Evolutionary conservation across 2,888 invertebrate genomes (phyloP).

Genomic region (Acleris emargana): DNA sequence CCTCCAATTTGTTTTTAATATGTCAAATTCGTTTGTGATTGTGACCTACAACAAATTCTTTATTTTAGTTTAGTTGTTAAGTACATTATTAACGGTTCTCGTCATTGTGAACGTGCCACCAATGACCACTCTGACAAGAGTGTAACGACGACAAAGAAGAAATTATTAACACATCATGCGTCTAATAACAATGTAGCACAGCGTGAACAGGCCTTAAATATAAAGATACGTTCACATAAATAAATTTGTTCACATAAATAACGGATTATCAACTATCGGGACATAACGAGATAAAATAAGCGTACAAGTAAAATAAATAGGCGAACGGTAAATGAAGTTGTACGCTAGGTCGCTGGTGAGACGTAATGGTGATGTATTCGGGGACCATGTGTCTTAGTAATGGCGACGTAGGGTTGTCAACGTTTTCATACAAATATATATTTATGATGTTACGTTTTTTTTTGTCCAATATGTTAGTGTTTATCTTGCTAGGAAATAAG

Average conservation of each 20-base stretch:
- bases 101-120: too few relatives aligned
- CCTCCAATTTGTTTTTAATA: too few relatives aligned
- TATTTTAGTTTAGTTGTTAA: too few relatives aligned
- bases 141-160: too few relatives aligned
- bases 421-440: constrained; percentile 49
- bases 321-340: constrained; percentile 74
- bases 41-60: too few relatives aligned
- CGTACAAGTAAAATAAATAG: constrained; percentile 73
- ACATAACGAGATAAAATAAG: constrained; percentile 63
- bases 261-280: constrained; percentile 79
- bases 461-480: too few relatives aligned
- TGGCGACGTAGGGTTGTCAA: constrained; percentile 43
- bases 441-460: constrained; percentile 41
- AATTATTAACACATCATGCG: not conserved
- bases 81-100: not conserved
- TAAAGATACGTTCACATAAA: constrained; percentile 34
- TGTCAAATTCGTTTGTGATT: too few relatives aligned
- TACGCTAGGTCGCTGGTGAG: constrained; percentile 47
- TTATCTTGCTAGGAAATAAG: too few relatives aligned
- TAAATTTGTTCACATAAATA: constrained; percentile 66
- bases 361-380: constrained; percentile 40
- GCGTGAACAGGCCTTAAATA: constrained; percentile 25
- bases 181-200: constrained; percentile 1
- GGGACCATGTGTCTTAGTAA: constrained; percentile 27
- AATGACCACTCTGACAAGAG: too few relatives aligned